Conservation (phyloP, 2,797 vertebrate species). For the Coilia nasus region DNA sequence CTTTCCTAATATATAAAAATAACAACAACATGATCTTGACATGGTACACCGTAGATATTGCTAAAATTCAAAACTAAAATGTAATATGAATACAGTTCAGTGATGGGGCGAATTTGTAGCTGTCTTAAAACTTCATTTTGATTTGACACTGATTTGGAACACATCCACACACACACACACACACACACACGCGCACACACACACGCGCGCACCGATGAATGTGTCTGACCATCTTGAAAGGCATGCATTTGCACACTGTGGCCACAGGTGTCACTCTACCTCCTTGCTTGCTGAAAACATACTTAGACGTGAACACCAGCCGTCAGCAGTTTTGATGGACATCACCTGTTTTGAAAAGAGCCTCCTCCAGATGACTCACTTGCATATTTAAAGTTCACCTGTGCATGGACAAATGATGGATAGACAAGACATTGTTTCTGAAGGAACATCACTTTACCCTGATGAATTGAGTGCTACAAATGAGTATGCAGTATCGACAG, state of each 20-base stretch:
- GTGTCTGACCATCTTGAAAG: background rate
- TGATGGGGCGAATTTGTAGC: no score
- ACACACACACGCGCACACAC: background rate
- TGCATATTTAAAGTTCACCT: background rate
- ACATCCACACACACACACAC: background rate
- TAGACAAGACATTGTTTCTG: background rate
- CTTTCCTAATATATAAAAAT: no score
- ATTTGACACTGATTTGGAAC: no score
- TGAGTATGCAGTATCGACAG: no score
- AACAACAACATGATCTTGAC: no score
- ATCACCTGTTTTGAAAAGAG: background rate
- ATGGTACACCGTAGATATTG: no score
- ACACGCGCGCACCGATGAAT: background rate
- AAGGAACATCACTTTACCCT: background rate
- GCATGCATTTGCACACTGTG: background rate
- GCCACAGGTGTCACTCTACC: background rate
- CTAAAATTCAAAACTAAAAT: no score
- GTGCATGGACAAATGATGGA: background rate
- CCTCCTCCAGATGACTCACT: background rate
- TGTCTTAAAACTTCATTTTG: no score
- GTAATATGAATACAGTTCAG: no score
- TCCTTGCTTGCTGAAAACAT: background rate
- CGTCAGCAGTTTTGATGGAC: background rate
- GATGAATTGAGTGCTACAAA: no score
- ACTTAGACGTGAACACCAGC: background rate